Evolutionary conservation across 23 tunicate genomes (phyloP).

Genomic region (Ciona savignyi): DNA sequence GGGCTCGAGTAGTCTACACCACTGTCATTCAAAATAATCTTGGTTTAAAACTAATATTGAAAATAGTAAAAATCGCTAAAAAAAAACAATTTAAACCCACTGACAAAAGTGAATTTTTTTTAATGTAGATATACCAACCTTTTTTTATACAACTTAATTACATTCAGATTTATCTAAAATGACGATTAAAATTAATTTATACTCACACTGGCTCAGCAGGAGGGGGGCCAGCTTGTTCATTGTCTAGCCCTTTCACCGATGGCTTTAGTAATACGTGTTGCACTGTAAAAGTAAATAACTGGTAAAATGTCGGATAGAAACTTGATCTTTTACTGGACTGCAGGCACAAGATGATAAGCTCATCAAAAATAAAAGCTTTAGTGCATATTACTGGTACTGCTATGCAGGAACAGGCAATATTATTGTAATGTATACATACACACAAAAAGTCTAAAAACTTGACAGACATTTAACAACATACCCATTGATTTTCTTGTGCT

Average conservation of each 20-base stretch:
- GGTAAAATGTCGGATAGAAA: not conserved
- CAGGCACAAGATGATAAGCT: not conserved
- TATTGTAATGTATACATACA: not conserved
- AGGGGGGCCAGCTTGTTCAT: conserved; percentile 86
- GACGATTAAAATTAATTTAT: not conserved
- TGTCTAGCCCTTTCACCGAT: conserved; percentile 84
- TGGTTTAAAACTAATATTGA: too few species aligned
- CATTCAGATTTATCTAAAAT: not conserved
- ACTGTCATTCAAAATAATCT: too few species aligned
- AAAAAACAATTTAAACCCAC: too few species aligned
- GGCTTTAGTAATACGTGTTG: conserved; percentile 89
- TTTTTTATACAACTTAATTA: too few species aligned
- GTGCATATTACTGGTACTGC: too few species aligned
- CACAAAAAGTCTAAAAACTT: not conserved
- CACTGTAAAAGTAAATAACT: conserved; percentile 25
- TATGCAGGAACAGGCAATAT: too few species aligned
- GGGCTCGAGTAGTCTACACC: conserved; percentile 82
- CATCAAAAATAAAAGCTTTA: too few species aligned
- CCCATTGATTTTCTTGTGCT: conserved; percentile 92
- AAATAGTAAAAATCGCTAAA: too few species aligned
- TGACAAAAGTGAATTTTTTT: too few species aligned
- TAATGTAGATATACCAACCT: too few species aligned
- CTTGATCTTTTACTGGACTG: not conserved
- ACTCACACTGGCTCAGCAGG: conserved; percentile 79
- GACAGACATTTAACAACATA: not conserved